Percentiles rank a stretch among this genome's conserved stretches.
phyloP scores from a whole-genome alignment of 2,888 invertebrate species.

The Laspeyria flexula region DNA sequence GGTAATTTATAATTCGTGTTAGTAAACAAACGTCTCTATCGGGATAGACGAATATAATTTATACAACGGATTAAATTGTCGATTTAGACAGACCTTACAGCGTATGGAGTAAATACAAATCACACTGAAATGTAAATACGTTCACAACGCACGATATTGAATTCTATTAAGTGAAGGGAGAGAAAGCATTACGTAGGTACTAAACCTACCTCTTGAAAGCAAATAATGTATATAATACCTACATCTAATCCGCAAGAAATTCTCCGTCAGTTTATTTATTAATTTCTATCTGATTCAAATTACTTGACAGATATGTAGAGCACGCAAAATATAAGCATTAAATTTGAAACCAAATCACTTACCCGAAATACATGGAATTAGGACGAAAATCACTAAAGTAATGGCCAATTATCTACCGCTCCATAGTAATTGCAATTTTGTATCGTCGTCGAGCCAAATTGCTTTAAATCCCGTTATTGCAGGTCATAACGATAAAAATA shows the following conservation, averaged over 20 bases:
- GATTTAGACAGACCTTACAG: not conserved
- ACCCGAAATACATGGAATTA: constrained; percentile 28
- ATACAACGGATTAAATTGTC: not conserved
- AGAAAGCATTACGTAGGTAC: not conserved
- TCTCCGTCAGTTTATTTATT: not conserved
- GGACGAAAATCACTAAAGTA: constrained; percentile 42
- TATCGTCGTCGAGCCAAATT: constrained; percentile 51
- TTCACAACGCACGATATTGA: not conserved
- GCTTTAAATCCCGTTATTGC: constrained; percentile 57
- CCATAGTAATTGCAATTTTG: constrained; percentile 53
- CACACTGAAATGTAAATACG: not conserved
- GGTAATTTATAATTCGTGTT: too few species aligned
- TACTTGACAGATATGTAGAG: constrained; percentile 3
- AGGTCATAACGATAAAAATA: constrained; percentile 59
- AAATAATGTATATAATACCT: not conserved
- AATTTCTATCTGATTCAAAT: constrained; percentile 3
- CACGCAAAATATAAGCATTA: constrained; percentile 18
- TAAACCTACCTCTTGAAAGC: not conserved
- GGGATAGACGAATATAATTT: not conserved
- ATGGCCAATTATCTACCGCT: constrained; percentile 50
- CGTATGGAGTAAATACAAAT: not conserved
- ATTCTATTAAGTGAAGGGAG: not conserved
- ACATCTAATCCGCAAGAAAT: not conserved
- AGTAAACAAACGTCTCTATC: not conserved
- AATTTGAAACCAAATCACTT: constrained; percentile 20